These are phyloP conservation scores for Hippopotamyrus pictus DNA, from an alignment of 2,797 vertebrate species.

Conservation along the genomic window DNA sequence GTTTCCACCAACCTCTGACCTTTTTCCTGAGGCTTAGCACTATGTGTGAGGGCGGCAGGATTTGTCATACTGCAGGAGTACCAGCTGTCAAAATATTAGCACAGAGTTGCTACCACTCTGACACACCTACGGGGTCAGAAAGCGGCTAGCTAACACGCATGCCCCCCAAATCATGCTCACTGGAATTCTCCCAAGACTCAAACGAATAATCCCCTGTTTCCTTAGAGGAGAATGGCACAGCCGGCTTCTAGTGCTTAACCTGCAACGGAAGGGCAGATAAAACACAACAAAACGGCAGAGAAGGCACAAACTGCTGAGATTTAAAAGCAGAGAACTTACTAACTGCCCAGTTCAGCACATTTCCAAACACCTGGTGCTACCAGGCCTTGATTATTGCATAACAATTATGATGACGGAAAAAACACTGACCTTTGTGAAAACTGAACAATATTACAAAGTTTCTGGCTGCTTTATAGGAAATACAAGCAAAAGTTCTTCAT, in stretches of 20 bases:
- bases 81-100: neutral
- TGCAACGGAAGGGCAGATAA: neutral
- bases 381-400: neutral
- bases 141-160: neutral
- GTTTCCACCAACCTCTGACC: neutral
- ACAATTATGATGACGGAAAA: neutral
- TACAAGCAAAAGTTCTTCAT: neutral
- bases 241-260: neutral
- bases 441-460: neutral
- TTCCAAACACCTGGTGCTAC: neutral
- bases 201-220: neutral
- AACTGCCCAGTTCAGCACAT: neutral
- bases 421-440: neutral
- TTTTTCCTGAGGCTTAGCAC: neutral
- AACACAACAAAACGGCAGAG: neutral
- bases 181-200: conserved; percentile 5
- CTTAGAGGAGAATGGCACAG: neutral
- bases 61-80: neutral
- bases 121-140: neutral
- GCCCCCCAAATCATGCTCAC: neutral
- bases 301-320: neutral
- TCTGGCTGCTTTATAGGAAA: neutral
- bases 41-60: neutral
- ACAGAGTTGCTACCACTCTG: neutral
- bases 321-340: neutral